A percentile compares a stretch with the other conserved stretches of the same genome.
Conservation (phyloP, 2,888 invertebrate species). For the Octonoba sinensis region DNA sequence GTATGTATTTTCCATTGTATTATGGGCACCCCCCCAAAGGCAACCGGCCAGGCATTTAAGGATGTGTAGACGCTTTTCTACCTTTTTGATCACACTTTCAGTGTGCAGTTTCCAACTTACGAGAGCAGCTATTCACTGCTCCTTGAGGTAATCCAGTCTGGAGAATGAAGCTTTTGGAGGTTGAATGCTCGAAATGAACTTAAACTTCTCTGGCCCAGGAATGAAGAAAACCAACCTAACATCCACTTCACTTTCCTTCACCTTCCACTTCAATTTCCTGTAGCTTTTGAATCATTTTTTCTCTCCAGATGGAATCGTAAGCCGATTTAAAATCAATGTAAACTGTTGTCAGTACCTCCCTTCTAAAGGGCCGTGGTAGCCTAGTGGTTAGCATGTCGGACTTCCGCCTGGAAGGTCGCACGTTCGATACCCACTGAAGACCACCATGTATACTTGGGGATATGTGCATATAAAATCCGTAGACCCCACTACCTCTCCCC, state of each 20-base stretch:
- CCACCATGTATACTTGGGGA: too few species aligned
- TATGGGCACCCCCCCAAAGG: not conserved
- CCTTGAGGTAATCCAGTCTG: constrained; percentile 9
- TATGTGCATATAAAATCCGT: too few species aligned
- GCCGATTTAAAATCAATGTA: constrained; percentile 7
- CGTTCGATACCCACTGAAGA: too few species aligned
- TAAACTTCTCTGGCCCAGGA: not conserved
- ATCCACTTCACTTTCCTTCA: not conserved
- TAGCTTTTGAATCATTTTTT: not conserved
- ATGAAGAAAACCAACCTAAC: constrained; percentile 6
- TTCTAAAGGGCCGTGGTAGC: too few species aligned
- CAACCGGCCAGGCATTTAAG: constrained; percentile 4
- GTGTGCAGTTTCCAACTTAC: constrained; percentile 5
- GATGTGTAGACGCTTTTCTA: not conserved
- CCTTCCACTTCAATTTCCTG: not conserved
- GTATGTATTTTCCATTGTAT: not conserved
- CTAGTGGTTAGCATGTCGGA: too few species aligned
- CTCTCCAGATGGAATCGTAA: not conserved
- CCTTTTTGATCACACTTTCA: not conserved
- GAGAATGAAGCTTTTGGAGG: constrained; percentile 5
- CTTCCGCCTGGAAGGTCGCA: too few species aligned
- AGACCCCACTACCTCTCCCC: too few species aligned
- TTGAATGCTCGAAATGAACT: not conserved
- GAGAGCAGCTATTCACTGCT: constrained; percentile 10
- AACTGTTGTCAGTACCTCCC: constrained; percentile 1